Base-by-base conservation (phyloP, 2,888 invertebrate genomes). In the Chymomyza procnemis region DNA sequence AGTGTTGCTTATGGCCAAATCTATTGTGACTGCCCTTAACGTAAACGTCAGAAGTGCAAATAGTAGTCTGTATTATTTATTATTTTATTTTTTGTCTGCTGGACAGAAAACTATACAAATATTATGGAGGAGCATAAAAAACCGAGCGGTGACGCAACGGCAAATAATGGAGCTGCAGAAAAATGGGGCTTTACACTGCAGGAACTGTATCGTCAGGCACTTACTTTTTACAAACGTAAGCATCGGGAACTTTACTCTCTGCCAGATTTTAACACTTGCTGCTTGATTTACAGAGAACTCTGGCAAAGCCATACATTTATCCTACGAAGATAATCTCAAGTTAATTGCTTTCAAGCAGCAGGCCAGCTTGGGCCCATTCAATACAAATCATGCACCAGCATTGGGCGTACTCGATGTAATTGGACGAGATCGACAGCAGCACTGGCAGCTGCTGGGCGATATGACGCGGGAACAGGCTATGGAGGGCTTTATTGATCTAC, bases 351-450 rank as follows among this genome's bases (percentile, higher is more conserved):
- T 96, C 87, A 97, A 96, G 9, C 97, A 98, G 89, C 99, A 99
- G 93, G 96, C 96, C 8, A 93, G 93, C 12, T 95, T 97, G 91
- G 99, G 99, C 0, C 94, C 96, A 60, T 94, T 95, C 85, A 93
- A 95, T 75, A 91, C 94, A 1, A 94, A 94, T 61, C 93, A 94
- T 61, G 93, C 93, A 5, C 94, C 97, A 55, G 96, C 96, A 14
- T 92, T 98, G 60, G 99, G 99, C 21, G 97, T 98, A 1, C 91
- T 99, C 47, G 98, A 99, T 92, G 96, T 99, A 1, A 97, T 99
- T 78, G 99, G 99, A 1, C 94, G 95, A 88, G 98, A 99, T 89
- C 93, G 99, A 70, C 93, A 97, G 83, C 92, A 97, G 76, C 98
- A 98, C 26, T 99, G 99, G 99, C 96, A 97, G 90, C 93, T 95